Base-by-base conservation (phyloP, 2,888 invertebrate genomes). In the Megastigmus dorsalis region DNA sequence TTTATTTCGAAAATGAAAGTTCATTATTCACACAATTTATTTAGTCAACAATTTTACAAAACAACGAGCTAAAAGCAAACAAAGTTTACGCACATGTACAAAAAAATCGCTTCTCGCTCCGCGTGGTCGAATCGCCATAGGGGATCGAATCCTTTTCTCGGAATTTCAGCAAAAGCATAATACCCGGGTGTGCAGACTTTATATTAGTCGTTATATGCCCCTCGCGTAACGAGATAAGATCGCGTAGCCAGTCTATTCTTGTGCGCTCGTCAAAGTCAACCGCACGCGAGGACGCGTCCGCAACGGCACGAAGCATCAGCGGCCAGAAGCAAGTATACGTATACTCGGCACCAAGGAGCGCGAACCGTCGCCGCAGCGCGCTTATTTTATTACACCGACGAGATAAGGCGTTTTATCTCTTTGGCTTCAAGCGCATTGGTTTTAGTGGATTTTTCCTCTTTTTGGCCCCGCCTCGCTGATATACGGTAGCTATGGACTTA, bases 351-450 rank as follows among this genome's bases (percentile, higher is more conserved):
- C 20, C 15, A 26, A 45, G 45, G 28, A 59, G 50, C 57, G 30
- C 26, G 52, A 13, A 18, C 28, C 15, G n/a, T n/a, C n/a, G n/a
- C n/a, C n/a, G n/a, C n/a, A n/a, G n/a, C n/a, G 38, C 57, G 30
- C 20, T 57, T 57, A 72, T 52, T 66, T 72, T 72, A 66, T 72
- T 59, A 52, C n/a, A 26, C 71, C n/a, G 69, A 41, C n/a, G 69
- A 41, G 71, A 71, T 63, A 63, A 63, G 23, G 54, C 33, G 33
- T n/a, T 23, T 48, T 69, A 62, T 70, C 62, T 70, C 26, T 7
- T 45, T 7, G n/a, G n/a, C 45, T 36, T 9, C n/a, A 26, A 26
- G 48, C 50, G 23, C n/a, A 50, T 38, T 59, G 26, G 28, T 23
- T 55, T 43, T 26, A 18, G 20, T 13, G 41, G 2, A 23, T 43